Base-by-base conservation (phyloP, 2,888 invertebrate genomes). In the Falcaria lacertinaria region DNA sequence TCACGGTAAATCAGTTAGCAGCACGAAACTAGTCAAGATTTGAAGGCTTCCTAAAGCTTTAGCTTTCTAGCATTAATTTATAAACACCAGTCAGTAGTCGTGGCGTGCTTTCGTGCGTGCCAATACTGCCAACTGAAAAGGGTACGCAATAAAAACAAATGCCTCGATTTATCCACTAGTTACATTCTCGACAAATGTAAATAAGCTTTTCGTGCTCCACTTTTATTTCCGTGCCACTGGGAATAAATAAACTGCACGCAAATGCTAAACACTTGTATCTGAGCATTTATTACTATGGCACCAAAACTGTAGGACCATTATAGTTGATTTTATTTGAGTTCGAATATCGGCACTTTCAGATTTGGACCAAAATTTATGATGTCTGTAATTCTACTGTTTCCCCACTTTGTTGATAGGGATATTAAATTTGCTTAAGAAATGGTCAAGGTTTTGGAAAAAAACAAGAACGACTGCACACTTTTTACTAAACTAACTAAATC, bases 121-220 rank as follows among this genome's bases (percentile, higher is more conserved):
- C 19, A n/a, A n/a, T n/a, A n/a, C n/a, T n/a, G n/a, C n/a, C n/a
- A 6, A 7, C 14, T 22, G 13, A 22, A 19, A 34, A 11, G 15
- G 37, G 22, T 22, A 37, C 22, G 22, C 37, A 22, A 14, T 37
- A 37, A 37, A 37, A 37, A 37, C 37, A 37, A 37, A 22, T 37
- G 37, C 22, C 2, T 37, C 37, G 13, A 34, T 37, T 19, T 5
- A 44, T 28, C 36, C n/a, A 35, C 33, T 8, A 28, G 41, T 52
- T 44, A 48, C 43, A 44, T 47, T 54, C 42, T 42, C 45, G 45
- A 50, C 45, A 43, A 58, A 62, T 52, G 47, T 35, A 47, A 49
- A 59, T 51, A 38, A 52, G 52, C 41, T 45, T 54, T 48, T 48
- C 50, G 54, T 57, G 56, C 41, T 48, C 42, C 41, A 48, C 38